A percentile compares a stretch with the other conserved stretches of the same genome.
phyloP scores from a whole-genome alignment of 2,888 invertebrate genomes.

The Sesia bembeciformis region DNA sequence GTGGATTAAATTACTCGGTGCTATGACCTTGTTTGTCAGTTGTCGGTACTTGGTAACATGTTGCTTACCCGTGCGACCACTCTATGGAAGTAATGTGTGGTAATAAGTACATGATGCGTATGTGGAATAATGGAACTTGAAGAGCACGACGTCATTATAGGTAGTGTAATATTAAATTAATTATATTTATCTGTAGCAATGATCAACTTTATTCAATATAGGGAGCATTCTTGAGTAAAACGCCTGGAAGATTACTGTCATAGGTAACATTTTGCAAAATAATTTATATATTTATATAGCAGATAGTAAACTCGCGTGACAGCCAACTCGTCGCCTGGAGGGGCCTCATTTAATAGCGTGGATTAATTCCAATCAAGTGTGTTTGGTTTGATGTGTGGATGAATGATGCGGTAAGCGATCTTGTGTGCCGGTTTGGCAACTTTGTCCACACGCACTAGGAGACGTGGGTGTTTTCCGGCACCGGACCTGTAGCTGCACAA shows the following conservation, averaged over 20 bases:
- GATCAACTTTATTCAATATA: no score
- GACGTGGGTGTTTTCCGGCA: constrained; percentile 1
- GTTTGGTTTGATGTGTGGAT: constrained; percentile 24
- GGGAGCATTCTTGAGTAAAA: no score
- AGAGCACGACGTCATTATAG: no score
- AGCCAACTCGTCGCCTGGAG: constrained; percentile 27
- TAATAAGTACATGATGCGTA: no score
- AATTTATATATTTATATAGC: no score
- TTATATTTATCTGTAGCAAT: no score
- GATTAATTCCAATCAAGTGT: constrained; percentile 48
- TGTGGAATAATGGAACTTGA: no score
- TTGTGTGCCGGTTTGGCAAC: constrained; percentile 9
- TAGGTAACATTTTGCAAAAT: no score
- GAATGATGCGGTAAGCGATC: constrained; percentile 17
- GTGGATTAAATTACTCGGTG: constrained; percentile 60
- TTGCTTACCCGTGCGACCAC: background rate
- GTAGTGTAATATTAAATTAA: no score
- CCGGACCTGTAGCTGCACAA: background rate
- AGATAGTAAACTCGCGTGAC: no score
- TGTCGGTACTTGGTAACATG: constrained; percentile 8
- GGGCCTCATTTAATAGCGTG: constrained; percentile 52
- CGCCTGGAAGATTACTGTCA: no score
- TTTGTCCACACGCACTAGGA: background rate
- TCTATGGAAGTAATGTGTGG: no score
- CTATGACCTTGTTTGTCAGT: constrained; percentile 56